phyloP scores from a whole-genome alignment of 2,797 vertebrate genomes.

The Pseudopleuronectes americanus region DNA sequence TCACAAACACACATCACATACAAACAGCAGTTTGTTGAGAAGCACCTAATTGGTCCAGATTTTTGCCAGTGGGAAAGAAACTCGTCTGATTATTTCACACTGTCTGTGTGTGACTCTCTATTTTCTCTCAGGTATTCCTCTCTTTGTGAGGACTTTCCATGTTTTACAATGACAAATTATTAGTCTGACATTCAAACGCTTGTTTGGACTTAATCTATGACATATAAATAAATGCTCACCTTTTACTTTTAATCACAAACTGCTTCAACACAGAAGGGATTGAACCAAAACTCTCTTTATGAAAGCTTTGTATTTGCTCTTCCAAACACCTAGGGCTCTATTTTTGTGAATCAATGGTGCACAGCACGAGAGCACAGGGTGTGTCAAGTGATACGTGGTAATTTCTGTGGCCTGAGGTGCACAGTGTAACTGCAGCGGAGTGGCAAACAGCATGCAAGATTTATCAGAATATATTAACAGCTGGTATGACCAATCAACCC shows the following conservation, averaged over 20 bases:
- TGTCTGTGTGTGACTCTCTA: no score
- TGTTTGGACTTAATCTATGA: background rate
- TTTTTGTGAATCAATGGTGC: conserved; percentile 54
- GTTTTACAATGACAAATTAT: no score
- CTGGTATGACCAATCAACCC: conserved; percentile 40
- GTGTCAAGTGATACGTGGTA: conserved; percentile 58
- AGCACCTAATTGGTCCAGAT: conserved; percentile 49
- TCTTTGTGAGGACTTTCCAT: conserved; percentile 15
- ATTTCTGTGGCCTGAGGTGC: conserved; percentile 57
- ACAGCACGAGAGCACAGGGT: conserved; percentile 30
- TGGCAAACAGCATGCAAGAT: conserved; percentile 37
- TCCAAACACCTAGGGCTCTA: conserved; percentile 56
- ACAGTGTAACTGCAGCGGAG: conserved; percentile 25
- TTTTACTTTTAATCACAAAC: conserved; percentile 36
- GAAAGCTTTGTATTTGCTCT: conserved; percentile 45
- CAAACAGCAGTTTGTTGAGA: background rate
- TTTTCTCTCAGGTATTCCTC: background rate
- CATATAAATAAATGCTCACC: conserved; percentile 37
- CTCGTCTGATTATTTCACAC: conserved; percentile 61
- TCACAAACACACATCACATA: background rate
- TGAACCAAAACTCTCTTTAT: conserved; percentile 28
- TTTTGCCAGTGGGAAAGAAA: conserved; percentile 63
- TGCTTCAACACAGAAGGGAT: conserved; percentile 11
- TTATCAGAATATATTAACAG: conserved; percentile 55
- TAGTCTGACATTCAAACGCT: background rate